A percentile compares a stretch with the other conserved stretches of the same genome.
Evolutionary conservation across 2,888 invertebrate genomes (phyloP).

Genomic region (Hofmannophila pseudospretella): DNA sequence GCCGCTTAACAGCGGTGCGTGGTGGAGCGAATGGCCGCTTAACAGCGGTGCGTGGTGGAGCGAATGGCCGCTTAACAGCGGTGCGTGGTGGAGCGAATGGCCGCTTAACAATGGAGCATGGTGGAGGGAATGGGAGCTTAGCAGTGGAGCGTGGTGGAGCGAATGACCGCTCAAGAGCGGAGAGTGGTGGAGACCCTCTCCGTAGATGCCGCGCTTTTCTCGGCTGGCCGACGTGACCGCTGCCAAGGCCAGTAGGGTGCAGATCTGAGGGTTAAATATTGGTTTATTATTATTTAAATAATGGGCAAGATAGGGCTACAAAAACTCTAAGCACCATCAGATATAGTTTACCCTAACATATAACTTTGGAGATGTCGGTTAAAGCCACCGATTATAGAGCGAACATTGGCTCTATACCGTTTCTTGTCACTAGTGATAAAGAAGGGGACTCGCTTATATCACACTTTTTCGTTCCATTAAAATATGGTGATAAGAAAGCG

Average conservation of each 20-base stretch:
- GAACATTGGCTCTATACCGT: too few relatives aligned
- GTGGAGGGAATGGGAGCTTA: constrained; percentile 15
- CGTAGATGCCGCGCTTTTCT: constrained; percentile 46
- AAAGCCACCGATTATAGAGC: too few relatives aligned
- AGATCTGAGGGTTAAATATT: constrained; percentile 33
- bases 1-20: constrained; percentile 18
- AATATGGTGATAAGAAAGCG: too few relatives aligned
- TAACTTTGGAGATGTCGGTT: too few relatives aligned
- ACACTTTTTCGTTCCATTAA: too few relatives aligned
- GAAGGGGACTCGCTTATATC: too few relatives aligned
- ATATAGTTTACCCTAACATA: too few relatives aligned
- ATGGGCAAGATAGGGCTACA: too few relatives aligned
- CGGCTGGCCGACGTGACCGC: constrained; percentile 33
- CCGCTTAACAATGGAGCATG: constrained; percentile 17
- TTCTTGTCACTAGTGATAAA: too few relatives aligned
- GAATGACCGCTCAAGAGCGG: constrained; percentile 10
- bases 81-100: constrained; percentile 13
- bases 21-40: constrained; percentile 9
- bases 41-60: constrained; percentile 12
- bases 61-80: constrained; percentile 12
- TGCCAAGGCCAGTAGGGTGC: constrained; percentile 30
- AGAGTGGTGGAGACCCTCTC: constrained; percentile 25
- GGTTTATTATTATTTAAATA: too few relatives aligned
- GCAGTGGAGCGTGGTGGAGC: constrained; percentile 13
- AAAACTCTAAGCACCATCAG: too few relatives aligned